Percentiles rank a stretch among this genome's conserved stretches.
These are phyloP conservation scores for Pleuronectes platessa DNA, from an alignment of 2,113 vertebrate species.

Conservation along the genomic window DNA sequence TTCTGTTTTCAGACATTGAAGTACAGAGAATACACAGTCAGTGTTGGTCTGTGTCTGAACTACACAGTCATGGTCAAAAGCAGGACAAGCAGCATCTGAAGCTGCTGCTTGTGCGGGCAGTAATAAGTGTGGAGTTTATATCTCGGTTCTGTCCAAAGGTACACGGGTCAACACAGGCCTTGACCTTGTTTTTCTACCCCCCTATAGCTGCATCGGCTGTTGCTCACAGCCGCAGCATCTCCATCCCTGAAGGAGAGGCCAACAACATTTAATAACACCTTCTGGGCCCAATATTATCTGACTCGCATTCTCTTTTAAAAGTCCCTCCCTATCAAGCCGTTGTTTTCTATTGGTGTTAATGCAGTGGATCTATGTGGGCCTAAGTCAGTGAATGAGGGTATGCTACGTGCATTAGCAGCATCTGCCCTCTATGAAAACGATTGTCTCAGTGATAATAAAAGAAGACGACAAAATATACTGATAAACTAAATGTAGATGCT, in stretches of 20 bases:
- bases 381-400: neutral
- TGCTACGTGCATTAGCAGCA: neutral
- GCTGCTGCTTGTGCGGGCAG: constrained; percentile 10
- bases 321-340: neutral
- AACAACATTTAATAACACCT: constrained; percentile 45
- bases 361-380: neutral
- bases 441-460: constrained; percentile 1
- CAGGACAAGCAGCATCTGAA: constrained; percentile 7
- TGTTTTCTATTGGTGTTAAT: constrained; percentile 13
- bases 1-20: constrained; percentile 12
- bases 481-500: too few relatives aligned
- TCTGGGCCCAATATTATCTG: constrained; percentile 7
- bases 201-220: constrained; percentile 11
- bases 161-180: constrained; percentile 45
- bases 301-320: neutral
- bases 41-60: constrained; percentile 1
- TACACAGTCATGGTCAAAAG: constrained; percentile 21
- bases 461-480: constrained; percentile 2
- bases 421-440: neutral
- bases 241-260: constrained; percentile 20
- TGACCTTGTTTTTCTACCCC: constrained; percentile 38
- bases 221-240: constrained; percentile 23
- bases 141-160: constrained; percentile 33
- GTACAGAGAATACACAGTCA: neutral
- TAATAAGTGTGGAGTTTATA: constrained; percentile 44